Evolutionary conservation across 37 sponge, comb jelly and placozoan species (phyloP).

Genomic region (Cliona cf. orientalis): DNA sequence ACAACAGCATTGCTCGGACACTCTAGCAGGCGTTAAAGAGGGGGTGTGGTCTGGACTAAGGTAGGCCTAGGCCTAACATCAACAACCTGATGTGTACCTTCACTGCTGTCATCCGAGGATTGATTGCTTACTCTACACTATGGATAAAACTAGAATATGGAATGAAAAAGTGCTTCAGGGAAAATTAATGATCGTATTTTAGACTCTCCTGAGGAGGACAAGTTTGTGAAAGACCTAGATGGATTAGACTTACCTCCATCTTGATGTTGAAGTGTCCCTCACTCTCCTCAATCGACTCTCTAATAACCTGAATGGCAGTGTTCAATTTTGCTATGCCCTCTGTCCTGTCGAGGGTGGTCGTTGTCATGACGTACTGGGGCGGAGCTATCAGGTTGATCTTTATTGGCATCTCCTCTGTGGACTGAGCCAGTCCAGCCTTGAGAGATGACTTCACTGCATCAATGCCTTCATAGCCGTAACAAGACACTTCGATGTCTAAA

Average conservation of each 20-base stretch:
- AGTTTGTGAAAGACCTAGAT: no score
- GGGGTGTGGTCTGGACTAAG: no score
- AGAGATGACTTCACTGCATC: conserved; percentile 95
- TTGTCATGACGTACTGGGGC: conserved; percentile 95
- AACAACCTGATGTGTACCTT: no score
- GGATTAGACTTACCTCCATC: conserved; percentile 80
- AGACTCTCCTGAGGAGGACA: no score
- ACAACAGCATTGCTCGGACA: no score
- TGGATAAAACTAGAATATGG: no score
- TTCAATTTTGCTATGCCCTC: conserved; percentile 91
- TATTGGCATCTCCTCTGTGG: conserved; percentile 87
- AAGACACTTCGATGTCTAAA: conserved; percentile 88
- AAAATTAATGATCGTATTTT: no score
- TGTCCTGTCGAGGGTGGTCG: conserved; percentile 86
- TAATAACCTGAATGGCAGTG: conserved; percentile 84
- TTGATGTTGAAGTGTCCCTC: conserved; percentile 88
- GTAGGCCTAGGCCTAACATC: no score
- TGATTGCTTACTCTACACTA: no score
- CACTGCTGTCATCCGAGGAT: no score
- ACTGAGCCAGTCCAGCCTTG: conserved; percentile 76
- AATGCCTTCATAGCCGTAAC: conserved; percentile 98
- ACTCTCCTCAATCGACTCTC: conserved; percentile 88
- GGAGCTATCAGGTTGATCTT: conserved; percentile 98
- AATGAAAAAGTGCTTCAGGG: no score
- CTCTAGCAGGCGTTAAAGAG: no score